Base-by-base conservation (phyloP, 1,140 invertebrate genomes). In the Musca domestica region DNA sequence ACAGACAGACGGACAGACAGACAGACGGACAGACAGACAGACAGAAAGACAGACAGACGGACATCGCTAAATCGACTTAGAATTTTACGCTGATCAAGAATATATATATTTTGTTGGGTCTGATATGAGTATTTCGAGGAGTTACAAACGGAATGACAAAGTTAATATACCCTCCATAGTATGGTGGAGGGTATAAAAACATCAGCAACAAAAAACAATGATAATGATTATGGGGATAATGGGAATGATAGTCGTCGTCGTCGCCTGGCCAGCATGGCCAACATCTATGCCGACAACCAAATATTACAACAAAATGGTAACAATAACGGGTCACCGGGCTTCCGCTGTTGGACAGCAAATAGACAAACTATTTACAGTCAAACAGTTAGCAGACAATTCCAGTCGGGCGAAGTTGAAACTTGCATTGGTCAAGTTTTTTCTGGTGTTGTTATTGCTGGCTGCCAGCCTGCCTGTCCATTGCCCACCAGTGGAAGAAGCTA, bases 311-410 rank as follows among this genome's bases (percentile, higher is more conserved):
- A 54, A 54, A 54, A 54, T 54, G 23, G 34, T 17, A 61, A 61
- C 56, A 61, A 61, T 61, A 61, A 61, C 56, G 56, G 56, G 56
- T 61, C 56, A 61, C 56, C 56, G 34, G 56, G 30, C n/a, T 34
- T 61, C 56, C 56, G 25, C 27, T n/a, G 17, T 41, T 61, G 27
- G 14, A 15, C 56, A 61, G n/a, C 56, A 61, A 61, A 61, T 61
- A 61, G 56, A 61, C 56, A 61, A 19, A 51, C 48, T 19, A 22
- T 51, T 19, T 19, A 19, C 48, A 51, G 20, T 19, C 48, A 22
- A 51, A 51, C 48, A 51, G 4, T 41, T 41, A 41, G 34, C 34
- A 51, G n/a, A 17, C 48, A 22, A 51, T 22, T 51, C 48, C 17
- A 41, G 6, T 51, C 48, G 12, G 17, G 47, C 47, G 15, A 48